These are phyloP conservation scores for Allacma fusca DNA, from an alignment of 2,888 invertebrate species.

Conservation along the genomic window DNA sequence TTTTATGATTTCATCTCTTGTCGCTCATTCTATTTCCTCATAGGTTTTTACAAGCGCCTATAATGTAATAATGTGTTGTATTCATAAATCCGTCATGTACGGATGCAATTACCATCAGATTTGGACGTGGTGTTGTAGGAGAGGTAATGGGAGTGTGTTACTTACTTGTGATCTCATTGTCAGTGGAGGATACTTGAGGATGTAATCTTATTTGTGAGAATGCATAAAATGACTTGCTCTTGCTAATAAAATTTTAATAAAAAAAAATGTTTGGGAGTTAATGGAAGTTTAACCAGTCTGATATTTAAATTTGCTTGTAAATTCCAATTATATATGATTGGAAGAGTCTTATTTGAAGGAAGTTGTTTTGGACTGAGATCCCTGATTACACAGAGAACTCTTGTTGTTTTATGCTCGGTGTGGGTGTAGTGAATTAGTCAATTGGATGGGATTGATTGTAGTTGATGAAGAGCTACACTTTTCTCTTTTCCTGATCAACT, in stretches of 20 bases:
- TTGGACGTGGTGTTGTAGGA: too few species aligned
- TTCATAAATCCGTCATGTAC: not conserved
- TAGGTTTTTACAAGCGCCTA: not conserved
- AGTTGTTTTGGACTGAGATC: not conserved
- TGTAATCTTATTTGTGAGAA: too few species aligned
- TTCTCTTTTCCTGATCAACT: conserved; percentile 46
- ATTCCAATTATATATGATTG: too few species aligned
- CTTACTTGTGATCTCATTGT: too few species aligned
- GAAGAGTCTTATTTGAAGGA: too few species aligned
- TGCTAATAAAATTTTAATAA: too few species aligned
- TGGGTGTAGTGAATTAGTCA: conserved; percentile 42
- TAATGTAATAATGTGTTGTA: not conserved
- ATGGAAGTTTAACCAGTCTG: too few species aligned
- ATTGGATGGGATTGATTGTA: conserved; percentile 53
- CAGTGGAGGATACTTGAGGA: too few species aligned
- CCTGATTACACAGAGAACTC: not conserved
- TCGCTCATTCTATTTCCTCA: not conserved
- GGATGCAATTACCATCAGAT: not conserved
- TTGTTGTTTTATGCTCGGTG: conserved; percentile 17
- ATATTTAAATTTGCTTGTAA: too few species aligned
- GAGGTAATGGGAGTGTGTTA: too few species aligned
- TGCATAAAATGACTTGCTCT: too few species aligned
- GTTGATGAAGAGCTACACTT: conserved; percentile 55
- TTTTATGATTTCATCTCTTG: conserved; percentile 37
- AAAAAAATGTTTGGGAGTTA: too few species aligned